A percentile compares a stretch with the other conserved stretches of the same genome.
Evolutionary conservation across 92 coral and sea anemone genomes (phyloP).

Genomic region (Plumapathes pennacea): DNA sequence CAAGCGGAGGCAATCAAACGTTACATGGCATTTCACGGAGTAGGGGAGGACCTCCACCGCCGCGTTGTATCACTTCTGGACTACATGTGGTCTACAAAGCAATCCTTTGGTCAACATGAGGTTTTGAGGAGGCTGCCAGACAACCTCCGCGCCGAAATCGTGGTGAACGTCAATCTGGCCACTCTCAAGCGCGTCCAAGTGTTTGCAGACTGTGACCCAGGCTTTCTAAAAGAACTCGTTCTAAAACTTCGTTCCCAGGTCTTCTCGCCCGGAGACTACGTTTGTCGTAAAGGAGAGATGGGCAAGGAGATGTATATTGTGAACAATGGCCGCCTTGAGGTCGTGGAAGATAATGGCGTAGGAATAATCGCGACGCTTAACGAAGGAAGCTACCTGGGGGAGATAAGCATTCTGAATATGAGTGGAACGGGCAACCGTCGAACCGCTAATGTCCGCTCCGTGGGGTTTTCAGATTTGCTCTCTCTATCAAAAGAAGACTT

Average conservation of each 20-base stretch:
- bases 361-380: conserved; percentile 70
- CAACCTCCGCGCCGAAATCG: conserved; percentile 70
- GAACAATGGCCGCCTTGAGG: conserved; percentile 75
- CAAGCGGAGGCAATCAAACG: conserved; percentile 67
- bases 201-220: conserved; percentile 89
- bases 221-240: conserved; percentile 73
- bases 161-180: conserved; percentile 72
- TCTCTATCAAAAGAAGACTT: conserved; percentile 76
- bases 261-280: conserved; percentile 84
- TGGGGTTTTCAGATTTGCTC: conserved; percentile 78
- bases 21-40: conserved; percentile 60
- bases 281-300: conserved; percentile 82
- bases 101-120: conserved; percentile 59
- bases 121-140: conserved; percentile 64
- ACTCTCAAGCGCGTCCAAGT: conserved; percentile 69
- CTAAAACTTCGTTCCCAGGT: conserved; percentile 66
- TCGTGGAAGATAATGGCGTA: conserved; percentile 60
- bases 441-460: conserved; percentile 75
- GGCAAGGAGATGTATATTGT: conserved; percentile 89
- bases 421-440: conserved; percentile 77
- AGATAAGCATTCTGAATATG: conserved; percentile 78
- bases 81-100: conserved; percentile 79
- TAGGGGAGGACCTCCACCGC: conserved; percentile 59
- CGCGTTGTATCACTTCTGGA: conserved; percentile 84
- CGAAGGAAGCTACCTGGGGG: conserved; percentile 86